Conservation (phyloP, 2,797 vertebrate genomes). For the Ibycter americanus region DNA sequence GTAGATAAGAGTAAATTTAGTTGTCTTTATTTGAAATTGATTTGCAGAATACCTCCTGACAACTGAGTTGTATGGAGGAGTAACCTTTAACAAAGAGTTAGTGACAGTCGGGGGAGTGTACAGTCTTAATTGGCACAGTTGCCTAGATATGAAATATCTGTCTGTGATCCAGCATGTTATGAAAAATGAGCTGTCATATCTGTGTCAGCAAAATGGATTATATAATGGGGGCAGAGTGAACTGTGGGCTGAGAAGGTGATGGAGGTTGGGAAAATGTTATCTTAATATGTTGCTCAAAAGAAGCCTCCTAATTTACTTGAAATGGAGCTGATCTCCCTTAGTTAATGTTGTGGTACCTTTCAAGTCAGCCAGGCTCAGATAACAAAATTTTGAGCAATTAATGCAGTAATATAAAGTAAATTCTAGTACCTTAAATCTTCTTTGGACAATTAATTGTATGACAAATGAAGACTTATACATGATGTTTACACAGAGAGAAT, state of each 20-base stretch:
- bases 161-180: neutral
- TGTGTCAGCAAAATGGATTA: neutral
- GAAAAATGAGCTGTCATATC: neutral
- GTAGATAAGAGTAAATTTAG: neutral
- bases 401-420: neutral
- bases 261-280: neutral
- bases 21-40: neutral
- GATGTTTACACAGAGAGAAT: neutral
- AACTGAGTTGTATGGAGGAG: neutral
- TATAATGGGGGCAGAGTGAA: neutral
- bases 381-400: neutral
- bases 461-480: neutral
- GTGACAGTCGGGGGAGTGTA: neutral
- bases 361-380: neutral
- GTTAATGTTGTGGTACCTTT: neutral
- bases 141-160: neutral
- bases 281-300: neutral
- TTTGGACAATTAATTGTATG: neutral
- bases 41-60: neutral
- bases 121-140: neutral
- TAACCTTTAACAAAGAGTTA: neutral
- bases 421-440: neutral
- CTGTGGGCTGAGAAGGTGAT: neutral
- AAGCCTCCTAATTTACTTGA: neutral
- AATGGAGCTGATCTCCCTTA: neutral